phyloP scores from a whole-genome alignment of 2,888 invertebrate genomes.

The Diaperis boleti region DNA sequence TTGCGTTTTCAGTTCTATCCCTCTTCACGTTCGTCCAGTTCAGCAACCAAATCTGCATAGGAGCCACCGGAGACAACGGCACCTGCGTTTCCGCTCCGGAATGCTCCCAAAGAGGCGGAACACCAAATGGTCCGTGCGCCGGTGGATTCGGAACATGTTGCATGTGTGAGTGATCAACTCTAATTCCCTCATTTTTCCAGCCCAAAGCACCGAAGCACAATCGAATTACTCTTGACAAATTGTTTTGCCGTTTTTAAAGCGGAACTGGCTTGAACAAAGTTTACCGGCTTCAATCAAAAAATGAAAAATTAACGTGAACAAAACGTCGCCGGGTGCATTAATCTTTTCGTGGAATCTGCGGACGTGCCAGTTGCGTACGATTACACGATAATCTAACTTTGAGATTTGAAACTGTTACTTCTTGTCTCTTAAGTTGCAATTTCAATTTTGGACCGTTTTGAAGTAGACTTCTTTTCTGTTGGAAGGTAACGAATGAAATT shows the following conservation, averaged over 20 bases:
- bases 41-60: slow-evolving; percentile 80
- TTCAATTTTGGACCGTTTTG: too few relatives aligned
- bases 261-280: neutral
- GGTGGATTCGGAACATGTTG: slow-evolving; percentile 83
- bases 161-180: slow-evolving; percentile 71
- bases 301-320: too few relatives aligned
- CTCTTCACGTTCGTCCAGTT: slow-evolving; percentile 85
- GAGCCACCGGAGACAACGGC: slow-evolving; percentile 83
- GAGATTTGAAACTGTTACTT: too few relatives aligned
- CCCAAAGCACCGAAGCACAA: neutral
- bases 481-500: too few relatives aligned
- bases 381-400: too few relatives aligned
- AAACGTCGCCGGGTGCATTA: neutral
- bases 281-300: neutral
- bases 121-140: slow-evolving; percentile 83
- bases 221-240: neutral
- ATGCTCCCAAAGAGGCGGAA: slow-evolving; percentile 79
- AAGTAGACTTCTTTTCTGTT: too few relatives aligned
- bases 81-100: slow-evolving; percentile 82
- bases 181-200: neutral
- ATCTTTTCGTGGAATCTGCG: neutral
- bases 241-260: neutral
- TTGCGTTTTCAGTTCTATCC: slow-evolving; percentile 75
- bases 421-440: too few relatives aligned
- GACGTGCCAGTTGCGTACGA: too few relatives aligned